A percentile compares a stretch with the other conserved stretches of the same genome.
Conservation (phyloP, 1,140 invertebrate species). For the Drosophila pandora region DNA sequence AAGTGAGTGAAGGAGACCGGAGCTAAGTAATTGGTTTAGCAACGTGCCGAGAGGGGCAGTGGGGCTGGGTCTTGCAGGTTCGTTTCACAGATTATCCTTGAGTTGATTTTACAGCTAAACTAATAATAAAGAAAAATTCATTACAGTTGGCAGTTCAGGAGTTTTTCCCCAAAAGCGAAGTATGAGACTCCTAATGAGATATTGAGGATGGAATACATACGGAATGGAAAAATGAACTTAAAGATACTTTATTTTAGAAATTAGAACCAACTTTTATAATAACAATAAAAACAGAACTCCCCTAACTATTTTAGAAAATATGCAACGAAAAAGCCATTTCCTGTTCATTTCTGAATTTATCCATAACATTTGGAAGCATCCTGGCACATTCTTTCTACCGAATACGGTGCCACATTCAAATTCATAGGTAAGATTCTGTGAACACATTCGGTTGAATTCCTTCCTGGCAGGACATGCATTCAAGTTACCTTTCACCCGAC, state of each 20-base stretch:
- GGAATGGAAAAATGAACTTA: background rate
- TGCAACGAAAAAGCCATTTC: background rate
- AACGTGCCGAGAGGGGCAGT: slow-evolving; percentile 5
- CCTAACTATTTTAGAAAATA: background rate
- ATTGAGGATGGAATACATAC: slow-evolving; percentile 30
- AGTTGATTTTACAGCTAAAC: slow-evolving; percentile 46
- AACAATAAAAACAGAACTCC: background rate
- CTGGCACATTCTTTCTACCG: background rate
- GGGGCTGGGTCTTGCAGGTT: slow-evolving; percentile 18
- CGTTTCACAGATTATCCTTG: slow-evolving; percentile 54
- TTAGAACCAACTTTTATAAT: background rate
- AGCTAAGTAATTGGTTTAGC: slow-evolving; percentile 78
- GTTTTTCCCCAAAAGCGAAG: slow-evolving; percentile 14
- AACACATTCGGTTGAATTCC: slow-evolving; percentile 66
- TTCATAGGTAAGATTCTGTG: slow-evolving; percentile 13
- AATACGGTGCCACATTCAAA: slow-evolving; percentile 3
- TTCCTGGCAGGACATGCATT: slow-evolving; percentile 41
- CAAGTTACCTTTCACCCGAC: background rate
- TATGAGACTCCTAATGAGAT: slow-evolving; percentile 39
- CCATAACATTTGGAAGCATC: background rate
- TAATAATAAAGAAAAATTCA: slow-evolving; percentile 39
- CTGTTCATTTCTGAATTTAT: background rate
- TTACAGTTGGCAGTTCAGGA: slow-evolving; percentile 43
- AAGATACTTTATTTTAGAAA: background rate
- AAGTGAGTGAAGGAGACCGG: slow-evolving; percentile 18